Evolutionary conservation across 1,140 invertebrate species (phyloP).

Genomic region (Chrysomallon squamiferum): DNA sequence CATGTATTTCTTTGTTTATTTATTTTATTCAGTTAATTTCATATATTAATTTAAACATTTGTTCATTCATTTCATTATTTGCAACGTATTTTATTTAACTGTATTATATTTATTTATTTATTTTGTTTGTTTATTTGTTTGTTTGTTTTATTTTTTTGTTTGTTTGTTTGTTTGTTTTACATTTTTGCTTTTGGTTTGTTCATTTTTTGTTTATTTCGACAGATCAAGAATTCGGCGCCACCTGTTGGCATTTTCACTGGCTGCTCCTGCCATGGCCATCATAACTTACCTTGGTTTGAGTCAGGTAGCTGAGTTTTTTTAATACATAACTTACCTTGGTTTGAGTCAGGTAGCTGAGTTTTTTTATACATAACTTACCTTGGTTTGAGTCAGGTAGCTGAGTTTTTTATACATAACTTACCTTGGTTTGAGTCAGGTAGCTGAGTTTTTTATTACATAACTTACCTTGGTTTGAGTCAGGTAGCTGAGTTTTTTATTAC

Average conservation of each 20-base stretch:
- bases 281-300: conserved; percentile 92
- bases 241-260: conserved; percentile 90
- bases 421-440: background rate
- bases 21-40: too few species aligned
- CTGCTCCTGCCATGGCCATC: conserved; percentile 89
- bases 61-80: too few species aligned
- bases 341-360: background rate
- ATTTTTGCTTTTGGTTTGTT: conserved; percentile 92
- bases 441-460: conserved; percentile 66
- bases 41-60: too few species aligned
- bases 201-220: conserved; percentile 94
- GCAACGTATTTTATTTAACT: too few species aligned
- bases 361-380: conserved; percentile 77
- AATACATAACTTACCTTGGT: background rate
- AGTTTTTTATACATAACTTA: background rate
- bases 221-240: conserved; percentile 85
- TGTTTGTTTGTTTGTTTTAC: too few species aligned
- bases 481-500: conserved; percentile 62
- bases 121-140: too few species aligned
- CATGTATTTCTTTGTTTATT: too few species aligned
- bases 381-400: conserved; percentile 80
- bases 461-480: conserved; percentile 90
- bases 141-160: too few species aligned
- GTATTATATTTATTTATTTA: too few species aligned
- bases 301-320: conserved; percentile 69